Percentiles rank a stretch among this genome's conserved stretches.
phyloP scores from a whole-genome alignment of 2,888 invertebrate species.

The Drosophila birchii region DNA sequence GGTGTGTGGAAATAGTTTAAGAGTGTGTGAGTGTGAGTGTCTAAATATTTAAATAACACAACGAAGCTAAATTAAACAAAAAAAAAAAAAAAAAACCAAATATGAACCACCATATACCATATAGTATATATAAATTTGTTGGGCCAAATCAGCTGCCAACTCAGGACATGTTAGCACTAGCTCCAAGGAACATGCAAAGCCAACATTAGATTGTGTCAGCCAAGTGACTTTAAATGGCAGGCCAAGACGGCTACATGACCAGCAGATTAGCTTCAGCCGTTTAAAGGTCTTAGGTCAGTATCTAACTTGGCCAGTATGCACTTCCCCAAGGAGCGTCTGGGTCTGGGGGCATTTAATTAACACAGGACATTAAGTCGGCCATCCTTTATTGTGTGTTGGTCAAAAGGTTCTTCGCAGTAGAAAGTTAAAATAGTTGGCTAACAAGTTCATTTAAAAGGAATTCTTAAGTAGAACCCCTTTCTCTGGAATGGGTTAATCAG shows the following conservation, averaged over 20 bases:
- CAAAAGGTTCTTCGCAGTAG: not conserved
- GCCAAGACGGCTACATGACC: constrained; percentile 36
- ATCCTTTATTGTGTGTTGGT: not conserved
- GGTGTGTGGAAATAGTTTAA: constrained; percentile 49
- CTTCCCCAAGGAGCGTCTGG: constrained; percentile 23
- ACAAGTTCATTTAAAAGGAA: constrained; percentile 14
- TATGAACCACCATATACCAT: not conserved
- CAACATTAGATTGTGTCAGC: constrained; percentile 47
- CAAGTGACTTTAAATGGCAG: constrained; percentile 41
- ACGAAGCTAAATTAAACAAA: constrained; percentile 48
- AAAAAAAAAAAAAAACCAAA: constrained; percentile 46
- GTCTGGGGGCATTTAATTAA: constrained; percentile 22
- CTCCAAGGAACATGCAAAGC: constrained; percentile 35
- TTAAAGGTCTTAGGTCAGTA: constrained; percentile 36
- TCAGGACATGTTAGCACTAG: constrained; percentile 26
- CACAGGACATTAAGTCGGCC: constrained; percentile 18
- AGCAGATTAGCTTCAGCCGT: constrained; percentile 23
- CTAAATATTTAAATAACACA: constrained; percentile 53
- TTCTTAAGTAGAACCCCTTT: constrained; percentile 5
- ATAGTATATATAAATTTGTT: constrained; percentile 4
- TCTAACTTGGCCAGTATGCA: constrained; percentile 12
- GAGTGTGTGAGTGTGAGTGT: constrained; percentile 47
- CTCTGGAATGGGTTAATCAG: not conserved
- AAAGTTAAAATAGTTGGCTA: constrained; percentile 1
- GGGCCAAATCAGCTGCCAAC: constrained; percentile 21